Base-by-base conservation (phyloP, 2,113 vertebrate genomes). In the Cephalopholis sonnerati region DNA sequence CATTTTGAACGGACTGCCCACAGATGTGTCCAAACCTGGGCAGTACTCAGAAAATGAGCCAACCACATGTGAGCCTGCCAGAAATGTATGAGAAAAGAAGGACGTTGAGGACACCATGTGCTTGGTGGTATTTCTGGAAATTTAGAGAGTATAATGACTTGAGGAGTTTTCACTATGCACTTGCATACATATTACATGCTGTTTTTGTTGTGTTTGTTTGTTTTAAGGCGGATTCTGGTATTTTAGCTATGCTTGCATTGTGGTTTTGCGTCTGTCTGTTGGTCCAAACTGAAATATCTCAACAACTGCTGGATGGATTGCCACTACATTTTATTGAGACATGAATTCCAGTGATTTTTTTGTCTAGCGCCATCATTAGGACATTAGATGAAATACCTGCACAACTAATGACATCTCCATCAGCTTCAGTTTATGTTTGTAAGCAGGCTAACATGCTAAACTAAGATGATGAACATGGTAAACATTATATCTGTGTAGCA, bases 11-110 rank as follows among this genome's bases (percentile, higher is more conserved):
- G 54, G 46, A 71, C 50, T 27, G 32, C 53, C 54, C 62, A 65
- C 82, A 75, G 25, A 71, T 46, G 66, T 79, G 66, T 79, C 50
- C 36, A 83, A 75, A 81, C 44, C 16, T 46, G 64, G 58, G 72
- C 51, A 76, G 4, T 0, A 20, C 18, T 70, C 3, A 59, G 41
- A 44, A 84, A 46, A 85, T 7, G 7, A 78, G 8, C 51, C 20
- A 44, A 63, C 66, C 51, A 48, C 75, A 65, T 67, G 53, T 13
- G 24, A 44, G 57, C 63, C 58, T 58, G 24, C 50, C 41, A 63
- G 15, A 80, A n/a, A 7, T 54, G 13, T 32, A 22, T 41, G 24
- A 54, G 36, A 18, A 48, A 36, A 12, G 10, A 29, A 25, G 15
- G 2, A 70, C 16, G 58, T 8, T 9, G 0, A 27, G 50, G 18